Conservation (phyloP, 1,140 invertebrate species). For the Zaprionus ghesquierei region DNA sequence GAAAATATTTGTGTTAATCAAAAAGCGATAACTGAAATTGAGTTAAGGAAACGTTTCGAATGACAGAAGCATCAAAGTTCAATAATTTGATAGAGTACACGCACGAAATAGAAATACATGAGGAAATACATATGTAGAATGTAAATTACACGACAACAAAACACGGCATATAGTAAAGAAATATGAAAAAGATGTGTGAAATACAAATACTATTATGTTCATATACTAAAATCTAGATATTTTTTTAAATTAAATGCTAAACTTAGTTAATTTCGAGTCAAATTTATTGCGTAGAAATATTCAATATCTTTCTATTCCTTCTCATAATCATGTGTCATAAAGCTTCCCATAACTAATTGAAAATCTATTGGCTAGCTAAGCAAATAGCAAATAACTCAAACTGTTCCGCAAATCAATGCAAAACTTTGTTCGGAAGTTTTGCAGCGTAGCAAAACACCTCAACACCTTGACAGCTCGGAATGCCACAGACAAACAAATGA, state of each 20-base stretch:
- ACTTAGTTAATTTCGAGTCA: not conserved
- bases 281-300: slow-evolving; percentile 14
- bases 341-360: slow-evolving; percentile 40
- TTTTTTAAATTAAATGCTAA: not conserved
- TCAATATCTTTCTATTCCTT: not conserved
- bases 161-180: slow-evolving; percentile 18
- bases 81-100: slow-evolving; percentile 17
- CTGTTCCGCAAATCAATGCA: slow-evolving; percentile 23
- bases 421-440: slow-evolving; percentile 34
- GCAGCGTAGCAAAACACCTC: slow-evolving; percentile 32
- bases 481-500: slow-evolving; percentile 70
- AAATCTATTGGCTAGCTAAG: slow-evolving; percentile 51
- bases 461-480: slow-evolving; percentile 71
- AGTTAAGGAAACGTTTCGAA: slow-evolving; percentile 10
- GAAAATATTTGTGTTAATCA: slow-evolving; percentile 21
- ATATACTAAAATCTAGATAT: slow-evolving; percentile 1
- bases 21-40: slow-evolving; percentile 13
- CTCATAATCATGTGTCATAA: slow-evolving; percentile 2
- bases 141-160: slow-evolving; percentile 33
- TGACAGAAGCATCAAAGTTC: slow-evolving; percentile 45
- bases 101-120: slow-evolving; percentile 28
- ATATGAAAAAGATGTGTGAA: slow-evolving; percentile 12
- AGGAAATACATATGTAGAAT: slow-evolving; percentile 30
- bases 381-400: slow-evolving; percentile 35
- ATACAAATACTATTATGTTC: not conserved